phyloP scores from a whole-genome alignment of 2,797 vertebrate species.

The Esox lucius region DNA sequence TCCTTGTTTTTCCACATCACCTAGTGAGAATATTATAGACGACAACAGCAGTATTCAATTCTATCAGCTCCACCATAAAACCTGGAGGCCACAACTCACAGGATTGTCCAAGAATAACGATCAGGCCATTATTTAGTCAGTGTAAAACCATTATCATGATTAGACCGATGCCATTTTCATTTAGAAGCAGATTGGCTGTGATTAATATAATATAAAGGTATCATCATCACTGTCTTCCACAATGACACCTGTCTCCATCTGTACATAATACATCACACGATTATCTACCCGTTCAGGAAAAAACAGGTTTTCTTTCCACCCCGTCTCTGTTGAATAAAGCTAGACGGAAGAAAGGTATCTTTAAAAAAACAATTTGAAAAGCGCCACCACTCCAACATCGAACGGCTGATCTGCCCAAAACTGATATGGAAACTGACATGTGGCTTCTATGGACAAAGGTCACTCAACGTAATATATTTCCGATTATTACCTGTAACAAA shows the following conservation, averaged over 20 bases:
- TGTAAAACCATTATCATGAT: not conserved
- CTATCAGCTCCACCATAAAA: conserved; percentile 25
- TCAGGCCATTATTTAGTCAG: not conserved
- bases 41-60: conserved; percentile 8
- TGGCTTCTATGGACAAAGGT: no score
- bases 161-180: not conserved
- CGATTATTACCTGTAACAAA: no score
- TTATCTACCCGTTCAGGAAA: no score
- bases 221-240: not conserved
- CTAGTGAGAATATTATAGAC: conserved; percentile 35
- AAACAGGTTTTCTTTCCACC: no score
- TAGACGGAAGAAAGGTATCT: no score
- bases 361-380: no score
- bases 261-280: no score
- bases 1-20: conserved; percentile 36
- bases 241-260: not conserved
- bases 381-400: no score
- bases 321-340: no score
- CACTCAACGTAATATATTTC: no score
- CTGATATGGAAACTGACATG: no score
- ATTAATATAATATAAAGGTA: not conserved
- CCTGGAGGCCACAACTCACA: not conserved
- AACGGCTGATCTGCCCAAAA: no score
- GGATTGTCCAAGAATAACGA: not conserved
- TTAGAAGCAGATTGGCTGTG: not conserved